A percentile compares a stretch with the other conserved stretches of the same genome.
Conservation (phyloP, 1,140 invertebrate species). For the Elymnias hypermnestra region DNA sequence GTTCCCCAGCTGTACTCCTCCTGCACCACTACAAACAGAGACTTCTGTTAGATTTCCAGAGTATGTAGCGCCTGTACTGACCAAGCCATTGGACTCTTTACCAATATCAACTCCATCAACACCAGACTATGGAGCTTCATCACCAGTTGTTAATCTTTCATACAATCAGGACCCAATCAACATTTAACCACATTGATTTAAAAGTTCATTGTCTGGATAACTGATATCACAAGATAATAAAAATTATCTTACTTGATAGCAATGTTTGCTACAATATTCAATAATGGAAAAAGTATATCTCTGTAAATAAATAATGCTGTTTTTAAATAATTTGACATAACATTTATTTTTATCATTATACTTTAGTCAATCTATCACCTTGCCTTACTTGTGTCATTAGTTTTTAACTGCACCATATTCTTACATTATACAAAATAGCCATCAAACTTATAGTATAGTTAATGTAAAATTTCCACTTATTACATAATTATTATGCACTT, state of each 20-base stretch:
- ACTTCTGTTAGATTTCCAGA: constrained; percentile 65
- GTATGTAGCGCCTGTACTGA: constrained; percentile 76
- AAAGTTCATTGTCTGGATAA: constrained; percentile 15
- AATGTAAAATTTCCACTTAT: no score
- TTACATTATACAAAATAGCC: no score
- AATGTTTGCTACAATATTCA: constrained; percentile 22
- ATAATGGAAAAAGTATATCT: constrained; percentile 16
- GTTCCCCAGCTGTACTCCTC: constrained; percentile 76
- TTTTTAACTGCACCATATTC: no score
- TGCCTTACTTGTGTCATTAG: no score
- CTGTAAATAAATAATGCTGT: constrained; percentile 49
- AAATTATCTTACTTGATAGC: constrained; percentile 27
- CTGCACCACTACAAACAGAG: constrained; percentile 58
- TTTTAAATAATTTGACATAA: constrained; percentile 31
- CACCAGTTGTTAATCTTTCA: constrained; percentile 45
- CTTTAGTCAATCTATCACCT: no score
- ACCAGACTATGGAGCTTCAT: constrained; percentile 68
- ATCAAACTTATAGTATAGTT: no score
- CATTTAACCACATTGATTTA: constrained; percentile 38
- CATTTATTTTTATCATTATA: no score
- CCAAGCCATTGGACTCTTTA: constrained; percentile 64
- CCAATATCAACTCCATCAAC: constrained; percentile 47
- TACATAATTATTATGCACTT: no score
- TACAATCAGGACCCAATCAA: constrained; percentile 60
- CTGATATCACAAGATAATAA: constrained; percentile 31